Conservation (phyloP, 2,888 invertebrate species). For the Exephanes ischioxanthus region DNA sequence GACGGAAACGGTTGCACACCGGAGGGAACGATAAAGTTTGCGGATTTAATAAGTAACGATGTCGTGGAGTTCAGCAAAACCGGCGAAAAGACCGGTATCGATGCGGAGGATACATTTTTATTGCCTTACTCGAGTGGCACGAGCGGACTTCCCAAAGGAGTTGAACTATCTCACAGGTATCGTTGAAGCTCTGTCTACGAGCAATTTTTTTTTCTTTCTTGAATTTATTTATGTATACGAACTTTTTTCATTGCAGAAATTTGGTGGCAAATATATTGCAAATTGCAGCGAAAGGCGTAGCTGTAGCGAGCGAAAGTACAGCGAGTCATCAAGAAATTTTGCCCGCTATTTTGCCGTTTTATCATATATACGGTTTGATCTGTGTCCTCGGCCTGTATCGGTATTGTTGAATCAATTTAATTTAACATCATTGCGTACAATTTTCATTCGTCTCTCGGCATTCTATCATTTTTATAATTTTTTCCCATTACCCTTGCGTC, state of each 20-base stretch:
- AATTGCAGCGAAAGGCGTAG: slow-evolving; percentile 59
- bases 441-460: neutral
- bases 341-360: slow-evolving; percentile 92
- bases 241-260: slow-evolving; percentile 79
- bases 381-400: slow-evolving; percentile 87
- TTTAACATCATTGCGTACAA: neutral
- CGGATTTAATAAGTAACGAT: slow-evolving; percentile 67
- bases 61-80: slow-evolving; percentile 70
- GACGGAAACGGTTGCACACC: slow-evolving; percentile 60
- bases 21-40: slow-evolving; percentile 69
- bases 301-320: slow-evolving; percentile 61
- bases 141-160: slow-evolving; percentile 93
- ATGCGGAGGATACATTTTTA: slow-evolving; percentile 87
- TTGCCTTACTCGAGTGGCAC: slow-evolving; percentile 95
- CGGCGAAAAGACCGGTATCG: slow-evolving; percentile 45
- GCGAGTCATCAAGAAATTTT: slow-evolving; percentile 88
- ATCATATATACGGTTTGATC: slow-evolving; percentile 92
- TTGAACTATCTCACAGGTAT: slow-evolving; percentile 87
- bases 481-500: neutral
- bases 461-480: neutral
- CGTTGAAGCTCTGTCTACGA: neutral
- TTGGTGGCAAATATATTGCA: slow-evolving; percentile 86
- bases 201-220: neutral
- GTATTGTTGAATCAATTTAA: slow-evolving; percentile 38
- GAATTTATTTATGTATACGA: neutral